These are phyloP conservation scores for Patagioenas fasciata DNA, from an alignment of 2,113 vertebrate genomes.

Conservation along the genomic window DNA sequence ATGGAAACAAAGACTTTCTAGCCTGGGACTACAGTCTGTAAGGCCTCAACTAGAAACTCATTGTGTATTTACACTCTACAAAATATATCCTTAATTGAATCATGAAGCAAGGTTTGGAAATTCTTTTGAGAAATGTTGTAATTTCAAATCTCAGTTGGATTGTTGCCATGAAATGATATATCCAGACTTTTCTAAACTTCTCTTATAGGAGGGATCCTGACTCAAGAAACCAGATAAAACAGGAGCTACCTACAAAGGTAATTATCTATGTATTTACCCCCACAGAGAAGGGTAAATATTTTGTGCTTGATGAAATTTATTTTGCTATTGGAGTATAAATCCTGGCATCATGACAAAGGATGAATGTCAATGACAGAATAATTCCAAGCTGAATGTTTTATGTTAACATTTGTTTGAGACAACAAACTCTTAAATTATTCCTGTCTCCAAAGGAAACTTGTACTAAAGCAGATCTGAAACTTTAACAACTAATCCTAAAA, in stretches of 20 bases:
- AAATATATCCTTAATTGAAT: neutral
- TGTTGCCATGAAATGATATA: neutral
- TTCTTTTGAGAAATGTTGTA: neutral
- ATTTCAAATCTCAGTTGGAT: neutral
- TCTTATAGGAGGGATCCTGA: constrained; percentile 73
- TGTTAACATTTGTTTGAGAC: neutral
- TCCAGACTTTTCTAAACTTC: neutral
- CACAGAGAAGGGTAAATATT: constrained; percentile 24
- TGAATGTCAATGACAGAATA: neutral
- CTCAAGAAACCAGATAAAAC: constrained; percentile 64
- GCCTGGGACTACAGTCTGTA: neutral
- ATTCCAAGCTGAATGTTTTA: neutral
- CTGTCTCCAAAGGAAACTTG: neutral
- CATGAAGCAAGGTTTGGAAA: neutral
- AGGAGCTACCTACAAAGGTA: constrained; percentile 71
- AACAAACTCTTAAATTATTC: neutral
- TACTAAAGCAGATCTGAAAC: neutral
- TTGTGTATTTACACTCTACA: neutral
- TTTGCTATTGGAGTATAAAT: neutral
- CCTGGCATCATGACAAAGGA: neutral
- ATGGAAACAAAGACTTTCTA: neutral
- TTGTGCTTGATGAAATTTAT: neutral
- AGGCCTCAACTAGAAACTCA: neutral
- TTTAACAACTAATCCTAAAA: neutral
- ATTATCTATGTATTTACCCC: neutral